These are phyloP conservation scores for Eulemur albifrons DNA, from an alignment of 2,797 vertebrate genomes.

Conservation along the genomic window DNA sequence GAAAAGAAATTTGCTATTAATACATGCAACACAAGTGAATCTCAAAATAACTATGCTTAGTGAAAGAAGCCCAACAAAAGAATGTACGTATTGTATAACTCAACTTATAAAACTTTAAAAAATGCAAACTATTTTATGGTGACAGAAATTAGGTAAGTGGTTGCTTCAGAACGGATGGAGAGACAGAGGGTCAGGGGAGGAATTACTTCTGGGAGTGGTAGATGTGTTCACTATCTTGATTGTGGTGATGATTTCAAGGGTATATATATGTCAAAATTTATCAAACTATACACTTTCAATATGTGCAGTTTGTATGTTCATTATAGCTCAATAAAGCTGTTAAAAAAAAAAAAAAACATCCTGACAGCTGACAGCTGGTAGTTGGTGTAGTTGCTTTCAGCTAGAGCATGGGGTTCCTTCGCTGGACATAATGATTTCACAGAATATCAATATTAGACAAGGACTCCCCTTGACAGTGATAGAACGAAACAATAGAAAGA, in stretches of 20 bases:
- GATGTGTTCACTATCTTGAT: not conserved
- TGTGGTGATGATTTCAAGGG: not conserved
- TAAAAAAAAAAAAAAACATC: not conserved
- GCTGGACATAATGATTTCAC: not conserved
- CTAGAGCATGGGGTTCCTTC: not conserved
- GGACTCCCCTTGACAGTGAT: not conserved
- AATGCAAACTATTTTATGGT: not conserved
- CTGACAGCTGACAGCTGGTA: not conserved
- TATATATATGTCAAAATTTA: slow-evolving; percentile 1
- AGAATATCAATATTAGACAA: not conserved
- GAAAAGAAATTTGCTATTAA: not conserved
- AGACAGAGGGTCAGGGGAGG: not conserved
- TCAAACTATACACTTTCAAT: not conserved
- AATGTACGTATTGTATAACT: not conserved
- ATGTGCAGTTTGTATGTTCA: not conserved
- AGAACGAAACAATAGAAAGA: not conserved
- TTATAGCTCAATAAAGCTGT: not conserved
- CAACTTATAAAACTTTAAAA: not conserved
- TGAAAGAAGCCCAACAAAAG: not conserved
- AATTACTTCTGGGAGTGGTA: not conserved
- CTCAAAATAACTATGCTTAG: not conserved
- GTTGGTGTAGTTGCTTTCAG: not conserved
- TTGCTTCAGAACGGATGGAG: not conserved
- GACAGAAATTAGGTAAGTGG: not conserved
- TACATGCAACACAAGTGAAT: not conserved